phyloP scores from a whole-genome alignment of 2,113 vertebrate genomes.

The Lasiurus cinereus region DNA sequence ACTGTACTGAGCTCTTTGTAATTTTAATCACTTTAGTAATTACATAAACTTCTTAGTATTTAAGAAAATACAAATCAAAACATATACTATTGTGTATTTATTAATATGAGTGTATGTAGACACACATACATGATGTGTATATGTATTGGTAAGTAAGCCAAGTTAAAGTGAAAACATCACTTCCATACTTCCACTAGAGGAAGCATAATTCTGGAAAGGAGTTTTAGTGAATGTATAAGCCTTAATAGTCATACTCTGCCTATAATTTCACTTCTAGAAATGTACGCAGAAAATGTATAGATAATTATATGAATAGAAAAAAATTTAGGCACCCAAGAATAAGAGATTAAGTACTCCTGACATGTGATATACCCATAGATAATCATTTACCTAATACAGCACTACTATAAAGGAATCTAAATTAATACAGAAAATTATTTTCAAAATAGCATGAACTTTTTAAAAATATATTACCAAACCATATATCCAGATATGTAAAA shows the following conservation, averaged over 20 bases:
- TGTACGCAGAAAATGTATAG: neutral
- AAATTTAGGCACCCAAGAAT: neutral
- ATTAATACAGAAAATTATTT: neutral
- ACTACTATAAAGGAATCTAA: conserved; percentile 23
- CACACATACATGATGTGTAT: neutral
- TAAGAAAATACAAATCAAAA: conserved; percentile 26
- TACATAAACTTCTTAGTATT: neutral
- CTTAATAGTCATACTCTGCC: neutral
- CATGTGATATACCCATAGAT: neutral
- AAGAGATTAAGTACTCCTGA: neutral
- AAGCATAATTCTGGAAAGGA: neutral
- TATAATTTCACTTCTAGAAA: conserved; percentile 24
- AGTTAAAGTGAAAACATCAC: neutral
- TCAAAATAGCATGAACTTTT: conserved; percentile 28
- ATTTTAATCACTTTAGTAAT: conserved; percentile 22
- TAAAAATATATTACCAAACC: neutral
- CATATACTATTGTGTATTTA: neutral
- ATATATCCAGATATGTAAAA: neutral
- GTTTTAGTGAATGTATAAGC: neutral
- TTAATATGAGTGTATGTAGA: neutral
- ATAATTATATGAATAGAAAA: neutral
- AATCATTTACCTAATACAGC: neutral
- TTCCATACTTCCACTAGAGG: neutral
- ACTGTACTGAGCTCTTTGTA: neutral
- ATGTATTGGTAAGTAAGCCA: neutral